Base-by-base conservation (phyloP, 2,888 invertebrate genomes). In the Campaea margaritaria region DNA sequence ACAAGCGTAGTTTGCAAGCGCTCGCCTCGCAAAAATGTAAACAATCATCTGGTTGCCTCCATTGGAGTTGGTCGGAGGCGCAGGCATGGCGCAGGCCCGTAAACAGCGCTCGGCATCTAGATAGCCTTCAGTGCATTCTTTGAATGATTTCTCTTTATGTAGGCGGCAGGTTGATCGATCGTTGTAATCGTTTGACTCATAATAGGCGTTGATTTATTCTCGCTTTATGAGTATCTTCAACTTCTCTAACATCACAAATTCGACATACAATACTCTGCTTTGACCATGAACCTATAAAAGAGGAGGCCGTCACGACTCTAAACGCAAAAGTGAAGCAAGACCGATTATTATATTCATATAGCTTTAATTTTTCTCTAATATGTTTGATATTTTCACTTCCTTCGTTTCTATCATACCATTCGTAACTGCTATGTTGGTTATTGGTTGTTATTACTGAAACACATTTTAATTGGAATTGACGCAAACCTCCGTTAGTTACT, bases 41-140 rank as follows among this genome's bases (percentile, higher is more conserved):
- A 46, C 38, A 48, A 16, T 10, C 31, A 50, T 52, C 52, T 51
- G 58, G 56, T 41, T 41, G 34, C 47, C 45, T 12, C 58, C 59
- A 41, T 56, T 41, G 31, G 9, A 3, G 31, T 9, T 9, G 27
- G 4, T 2, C 7, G 27, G 27, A 7, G 27, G 27, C 27, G 27
- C 27, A 53, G n/a, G n/a, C n/a, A n/a, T n/a, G 64, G 58, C 63
- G 31, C 12, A 58, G 50, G 21, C 43, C 51, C 59, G 28, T 52
- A 49, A 36, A 15, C 46, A 58, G 56, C 38, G 39, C 53, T 55
- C 38, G n/a, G 39, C 41, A 57, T 56, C 56, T 58, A 44, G 62
- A 55, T 64, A 60, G 65, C 65, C 64, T 68, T 68, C 58, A 43
- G 48, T 41, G 41, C 53, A 62, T 65, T 64, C 65, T 62, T 58